A percentile compares a stretch with the other conserved stretches of the same genome.
Evolutionary conservation across 2,888 invertebrate genomes (phyloP).

Genomic region (Agapostemon virescens): DNA sequence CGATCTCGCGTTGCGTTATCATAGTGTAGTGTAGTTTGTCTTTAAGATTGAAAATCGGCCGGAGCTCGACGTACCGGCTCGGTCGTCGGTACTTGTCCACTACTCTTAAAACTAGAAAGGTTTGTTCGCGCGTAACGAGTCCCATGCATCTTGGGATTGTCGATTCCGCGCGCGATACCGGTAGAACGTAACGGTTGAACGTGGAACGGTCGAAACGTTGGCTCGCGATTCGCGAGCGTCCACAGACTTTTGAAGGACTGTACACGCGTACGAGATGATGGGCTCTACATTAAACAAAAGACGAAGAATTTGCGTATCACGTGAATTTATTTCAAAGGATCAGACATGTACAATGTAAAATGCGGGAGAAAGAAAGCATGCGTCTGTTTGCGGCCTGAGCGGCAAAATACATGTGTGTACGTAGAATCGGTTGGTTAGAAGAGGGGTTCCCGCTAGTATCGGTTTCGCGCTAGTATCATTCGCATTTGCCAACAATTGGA

Average conservation of each 20-base stretch:
- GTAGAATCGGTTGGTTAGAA: slow-evolving; percentile 22
- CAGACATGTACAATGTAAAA: slow-evolving; percentile 57
- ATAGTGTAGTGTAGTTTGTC: too few relatives aligned
- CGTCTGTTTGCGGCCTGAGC: slow-evolving; percentile 43
- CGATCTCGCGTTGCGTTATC: too few relatives aligned
- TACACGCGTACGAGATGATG: slow-evolving; percentile 28
- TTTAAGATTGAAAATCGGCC: background rate
- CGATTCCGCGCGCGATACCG: too few relatives aligned
- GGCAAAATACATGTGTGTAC: slow-evolving; percentile 48
- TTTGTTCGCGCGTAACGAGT: background rate
- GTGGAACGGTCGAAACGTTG: too few relatives aligned
- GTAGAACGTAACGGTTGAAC: too few relatives aligned
- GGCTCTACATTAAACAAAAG: slow-evolving; percentile 54
- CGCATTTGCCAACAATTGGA: slow-evolving; percentile 46
- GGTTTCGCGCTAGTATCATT: slow-evolving; percentile 33
- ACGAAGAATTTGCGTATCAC: slow-evolving; percentile 54
- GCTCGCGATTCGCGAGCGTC: background rate
- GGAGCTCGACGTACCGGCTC: background rate
- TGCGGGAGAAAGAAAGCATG: slow-evolving; percentile 55
- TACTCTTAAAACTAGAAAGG: background rate
- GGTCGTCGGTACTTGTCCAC: background rate
- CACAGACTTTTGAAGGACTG: background rate
- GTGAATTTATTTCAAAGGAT: slow-evolving; percentile 60
- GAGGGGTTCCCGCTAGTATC: slow-evolving; percentile 3
- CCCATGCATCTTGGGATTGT: too few relatives aligned